Base-by-base conservation (phyloP, 2,888 invertebrate genomes). In the Latrodectus hesperus region DNA sequence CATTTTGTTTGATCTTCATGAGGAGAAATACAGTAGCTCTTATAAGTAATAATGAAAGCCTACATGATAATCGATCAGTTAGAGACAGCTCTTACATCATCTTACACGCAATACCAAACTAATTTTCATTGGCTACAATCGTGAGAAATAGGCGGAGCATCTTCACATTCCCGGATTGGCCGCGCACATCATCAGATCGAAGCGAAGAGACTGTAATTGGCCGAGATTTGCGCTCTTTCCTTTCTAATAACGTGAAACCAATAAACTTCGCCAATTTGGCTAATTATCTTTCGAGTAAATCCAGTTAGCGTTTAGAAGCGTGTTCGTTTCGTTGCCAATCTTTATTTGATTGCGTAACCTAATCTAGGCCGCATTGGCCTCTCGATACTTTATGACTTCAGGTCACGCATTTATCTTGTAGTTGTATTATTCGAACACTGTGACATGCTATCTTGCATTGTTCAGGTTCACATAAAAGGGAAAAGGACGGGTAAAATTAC, bases 231-330 rank as follows among this genome's bases (percentile, higher is more conserved):
- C 75, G 51, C 71, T 60, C 79, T 77, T 75, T 81, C 55, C 72
- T 73, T 72, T 87, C 72, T 85, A 86, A 86, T 86, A 75, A 86
- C 74, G 72, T 67, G 60, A 72, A 77, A 82, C 86, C 81, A 73
- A 87, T 87, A 87, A 87, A 87, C 72, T 73, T 72, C 86, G 75
- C 81, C 86, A 87, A 87, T 87, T 87, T 87, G 81, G 86, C 77
- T 87, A 73, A 87, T 87, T 85, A 84, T 85, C 75, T 74, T 22
- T 10, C 53, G 14, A 79, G 72, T 65, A 87, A 87, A 87, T 87
- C 86, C 77, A 55, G 76, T 87, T 77, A 81, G 81, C 22, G 75
- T 76, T 68, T 75, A 65, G 78, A 64, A n/a, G 60, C 38, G 78
- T 53, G 49, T 65, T 26, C 71, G 26, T 78, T 70, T 78, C 55